Conservation (phyloP, 2,888 invertebrate species). For the Agrotis segetum region DNA sequence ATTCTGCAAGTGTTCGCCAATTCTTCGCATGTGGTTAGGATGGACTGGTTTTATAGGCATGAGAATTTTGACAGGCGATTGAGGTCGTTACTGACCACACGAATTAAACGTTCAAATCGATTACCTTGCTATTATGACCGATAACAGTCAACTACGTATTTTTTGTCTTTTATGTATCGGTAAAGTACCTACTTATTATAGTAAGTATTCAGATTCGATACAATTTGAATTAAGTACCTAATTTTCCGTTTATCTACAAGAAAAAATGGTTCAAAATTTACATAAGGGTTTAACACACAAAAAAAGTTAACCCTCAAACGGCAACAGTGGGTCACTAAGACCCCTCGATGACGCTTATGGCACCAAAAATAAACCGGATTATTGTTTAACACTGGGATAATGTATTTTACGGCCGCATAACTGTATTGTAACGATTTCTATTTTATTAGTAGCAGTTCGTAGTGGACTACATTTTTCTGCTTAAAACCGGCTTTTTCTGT, state of each 20-base stretch:
- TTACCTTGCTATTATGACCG: conserved; percentile 33
- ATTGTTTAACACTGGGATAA: conserved; percentile 63
- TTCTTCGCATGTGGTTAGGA: conserved; percentile 33
- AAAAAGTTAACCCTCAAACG: conserved; percentile 39
- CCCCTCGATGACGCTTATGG: conserved; percentile 59
- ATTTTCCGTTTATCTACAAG: neutral
- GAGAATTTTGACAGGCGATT: conserved; percentile 34
- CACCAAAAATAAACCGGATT: conserved; percentile 64
- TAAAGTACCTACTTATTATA: too few species aligned
- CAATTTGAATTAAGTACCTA: too few species aligned
- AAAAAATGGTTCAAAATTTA: neutral
- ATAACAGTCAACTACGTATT: conserved; percentile 15
- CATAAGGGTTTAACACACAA: neutral
- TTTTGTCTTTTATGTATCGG: neutral
- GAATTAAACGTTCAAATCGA: conserved; percentile 29
- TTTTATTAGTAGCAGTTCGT: conserved; percentile 63
- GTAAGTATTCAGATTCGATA: neutral
- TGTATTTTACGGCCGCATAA: conserved; percentile 72
- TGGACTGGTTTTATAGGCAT: conserved; percentile 10
- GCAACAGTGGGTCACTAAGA: conserved; percentile 49
- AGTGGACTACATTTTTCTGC: conserved; percentile 65
- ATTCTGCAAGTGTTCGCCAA: conserved; percentile 45
- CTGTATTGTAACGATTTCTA: conserved; percentile 70
- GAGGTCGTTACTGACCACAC: conserved; percentile 11
- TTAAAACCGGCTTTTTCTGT: conserved; percentile 59